These are phyloP conservation scores for Lasiommata megera DNA, from an alignment of 2,888 invertebrate species.

Conservation along the genomic window DNA sequence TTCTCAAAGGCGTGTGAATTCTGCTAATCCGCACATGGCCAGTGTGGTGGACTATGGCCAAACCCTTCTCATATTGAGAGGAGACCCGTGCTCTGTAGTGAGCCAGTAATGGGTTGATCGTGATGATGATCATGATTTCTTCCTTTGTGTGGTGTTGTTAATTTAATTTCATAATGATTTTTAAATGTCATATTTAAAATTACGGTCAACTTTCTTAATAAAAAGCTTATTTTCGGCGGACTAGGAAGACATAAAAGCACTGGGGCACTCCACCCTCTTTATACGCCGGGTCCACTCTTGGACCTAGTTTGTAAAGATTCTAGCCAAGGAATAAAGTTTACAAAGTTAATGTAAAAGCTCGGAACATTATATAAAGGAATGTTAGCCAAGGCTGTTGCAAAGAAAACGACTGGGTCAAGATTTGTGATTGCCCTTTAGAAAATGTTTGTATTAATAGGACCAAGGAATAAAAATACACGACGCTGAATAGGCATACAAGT, in stretches of 20 bases:
- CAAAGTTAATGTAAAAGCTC: conserved; percentile 4
- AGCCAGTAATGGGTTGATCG: no score
- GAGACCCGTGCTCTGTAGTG: no score
- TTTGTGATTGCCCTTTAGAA: conserved; percentile 5
- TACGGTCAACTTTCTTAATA: neutral
- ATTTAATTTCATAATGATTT: neutral
- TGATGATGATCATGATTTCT: no score
- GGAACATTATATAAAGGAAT: neutral
- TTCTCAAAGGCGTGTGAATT: no score
- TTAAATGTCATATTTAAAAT: neutral
- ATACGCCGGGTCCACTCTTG: neutral
- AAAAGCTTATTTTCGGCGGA: neutral
- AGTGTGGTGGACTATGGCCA: no score
- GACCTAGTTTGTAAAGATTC: conserved; percentile 1
- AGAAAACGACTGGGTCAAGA: neutral
- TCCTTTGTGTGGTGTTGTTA: no score
- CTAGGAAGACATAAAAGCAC: neutral
- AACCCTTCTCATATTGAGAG: no score
- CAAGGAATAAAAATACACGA: neutral
- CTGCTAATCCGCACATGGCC: no score
- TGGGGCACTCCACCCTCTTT: neutral
- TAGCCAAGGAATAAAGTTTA: conserved; percentile 4
- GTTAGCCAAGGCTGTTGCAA: neutral
- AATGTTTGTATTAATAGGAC: neutral
- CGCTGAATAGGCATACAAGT: neutral